Base-by-base conservation (phyloP, 2,888 invertebrate genomes). In the Drosophila nr. perissopoda region DNA sequence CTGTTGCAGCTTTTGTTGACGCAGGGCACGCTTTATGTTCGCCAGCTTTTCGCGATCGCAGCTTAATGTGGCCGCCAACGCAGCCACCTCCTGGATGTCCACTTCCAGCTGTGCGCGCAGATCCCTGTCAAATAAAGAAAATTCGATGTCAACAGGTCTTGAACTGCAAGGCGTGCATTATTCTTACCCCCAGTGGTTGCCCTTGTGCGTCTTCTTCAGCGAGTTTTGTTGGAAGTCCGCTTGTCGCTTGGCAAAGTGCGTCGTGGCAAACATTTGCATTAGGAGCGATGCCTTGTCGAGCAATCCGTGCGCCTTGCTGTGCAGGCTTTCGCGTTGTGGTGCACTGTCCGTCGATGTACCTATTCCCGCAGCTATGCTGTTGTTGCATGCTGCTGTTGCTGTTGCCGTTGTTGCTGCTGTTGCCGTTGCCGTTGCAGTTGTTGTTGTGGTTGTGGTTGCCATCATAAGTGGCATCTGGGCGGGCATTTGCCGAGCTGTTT, bases 231-330 rank as follows among this genome's bases (percentile, higher is more conserved):
- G 96, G 89, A 96, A 96, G 51, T 85, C 89, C 67, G 94, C 93
- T 48, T 88, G 88, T 4, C 94, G 93, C 18, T 97, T 97, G n/a
- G 98, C 98, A 91, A 99, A 96, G 91, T 99, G 98, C 45, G 98
- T 96, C 51, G 97, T 96, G 31, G 98, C 96, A 92, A 98, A 98
- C 94, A 99, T 97, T 93, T 99, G 98, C 91, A 99, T 94, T 34
- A 99, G 94, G 21, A 97, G 95, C 21, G 98, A 96, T 0, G 98
- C 97, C 93, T 97, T 97, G 90, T 97, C 96, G 93, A 99, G 96
- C 51, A 98, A 94, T 7, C 91, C 90, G 33, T 93, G 92, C 0
- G 93, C 92, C 68, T 93, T 93, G 73, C 90, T 91, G 58, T 92
- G 91, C 33, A 93, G 81, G 56, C 89, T 92, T 60, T 93, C 92